Base-by-base conservation (phyloP, 2,888 invertebrate species). In the Schizotus pectinicornis region DNA sequence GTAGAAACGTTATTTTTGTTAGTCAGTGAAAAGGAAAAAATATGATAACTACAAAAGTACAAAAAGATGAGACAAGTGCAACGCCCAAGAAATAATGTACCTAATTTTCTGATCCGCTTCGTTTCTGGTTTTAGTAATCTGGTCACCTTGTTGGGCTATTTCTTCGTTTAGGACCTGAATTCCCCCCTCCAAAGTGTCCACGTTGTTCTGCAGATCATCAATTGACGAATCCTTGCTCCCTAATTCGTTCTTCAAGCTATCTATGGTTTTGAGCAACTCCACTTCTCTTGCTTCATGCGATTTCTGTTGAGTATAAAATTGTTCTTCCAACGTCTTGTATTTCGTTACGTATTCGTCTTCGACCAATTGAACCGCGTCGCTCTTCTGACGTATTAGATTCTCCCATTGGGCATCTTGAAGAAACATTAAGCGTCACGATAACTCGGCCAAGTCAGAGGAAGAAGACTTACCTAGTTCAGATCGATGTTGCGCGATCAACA, bases 371-470 rank as follows among this genome's bases (percentile, higher is more conserved):
- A 88, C 79, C 37, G 86, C 86, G 66, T 79, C 83, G 71, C 85
- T 85, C 70, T 87, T 87, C 74, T 88, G 87, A 46, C 80, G 78
- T 75, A 85, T 84, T 62, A 87, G 83, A 66, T 84, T 83, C 58
- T 86, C 85, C 86, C 87, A 87, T 76, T 87, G 87, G 3, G 84
- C 81, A 65, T 87, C 87, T 88, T 76, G 34, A 67, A 58, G 5
- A 57, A 42, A 12, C 53, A 6, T 35, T 35, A 41, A 38, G n/a
- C 5, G 30, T 1, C 7, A 38, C n/a, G n/a, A n/a, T n/a, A n/a
- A n/a, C n/a, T n/a, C n/a, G n/a, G n/a, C n/a, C n/a, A n/a, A n/a
- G n/a, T n/a, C n/a, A n/a, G n/a, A n/a, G n/a, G n/a, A 32, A 8
- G 32, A 42, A 36, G 13, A 37, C 63, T 66, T 74, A 87, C 88